Evolutionary conservation across 2,888 invertebrate genomes (phyloP).

Genomic region (Tridacna gigas): DNA sequence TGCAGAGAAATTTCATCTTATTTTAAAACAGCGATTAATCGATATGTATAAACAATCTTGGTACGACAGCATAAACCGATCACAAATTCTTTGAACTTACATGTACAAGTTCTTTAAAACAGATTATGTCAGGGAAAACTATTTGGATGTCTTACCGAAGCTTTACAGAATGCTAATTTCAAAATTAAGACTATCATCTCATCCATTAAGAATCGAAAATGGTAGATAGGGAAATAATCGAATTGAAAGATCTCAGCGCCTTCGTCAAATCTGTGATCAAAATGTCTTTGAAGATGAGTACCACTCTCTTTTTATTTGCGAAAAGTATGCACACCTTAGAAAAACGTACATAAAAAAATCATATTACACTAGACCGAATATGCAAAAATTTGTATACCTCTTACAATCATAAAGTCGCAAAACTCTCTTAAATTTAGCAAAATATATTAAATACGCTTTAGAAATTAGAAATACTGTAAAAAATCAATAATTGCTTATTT

Average conservation of each 20-base stretch:
- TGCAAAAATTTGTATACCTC: conserved; percentile 15
- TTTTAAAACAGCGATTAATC: conserved; percentile 10
- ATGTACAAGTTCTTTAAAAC: conserved; percentile 25
- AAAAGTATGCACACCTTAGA: conserved; percentile 7
- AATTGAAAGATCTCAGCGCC: conserved; percentile 20
- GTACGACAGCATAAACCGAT: background rate
- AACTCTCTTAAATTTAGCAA: background rate
- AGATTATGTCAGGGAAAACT: conserved; percentile 7
- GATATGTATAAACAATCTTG: conserved; percentile 16
- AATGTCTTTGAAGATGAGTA: conserved; percentile 30
- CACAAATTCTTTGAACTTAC: background rate
- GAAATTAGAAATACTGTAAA: background rate
- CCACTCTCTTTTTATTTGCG: conserved; percentile 23
- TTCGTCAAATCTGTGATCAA: conserved; percentile 8
- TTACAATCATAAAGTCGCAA: conserved; percentile 3
- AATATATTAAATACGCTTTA: conserved; percentile 2
- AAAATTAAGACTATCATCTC: conserved; percentile 23
- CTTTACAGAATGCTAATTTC: background rate
- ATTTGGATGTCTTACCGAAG: background rate
- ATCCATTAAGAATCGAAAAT: conserved; percentile 27
- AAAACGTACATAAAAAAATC: background rate
- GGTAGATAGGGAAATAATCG: conserved; percentile 24
- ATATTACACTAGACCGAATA: background rate
- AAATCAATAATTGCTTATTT: background rate
- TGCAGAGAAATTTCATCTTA: conserved; percentile 1